Conservation (phyloP, 1,140 invertebrate genomes). For the Drosophila lacertosa region DNA sequence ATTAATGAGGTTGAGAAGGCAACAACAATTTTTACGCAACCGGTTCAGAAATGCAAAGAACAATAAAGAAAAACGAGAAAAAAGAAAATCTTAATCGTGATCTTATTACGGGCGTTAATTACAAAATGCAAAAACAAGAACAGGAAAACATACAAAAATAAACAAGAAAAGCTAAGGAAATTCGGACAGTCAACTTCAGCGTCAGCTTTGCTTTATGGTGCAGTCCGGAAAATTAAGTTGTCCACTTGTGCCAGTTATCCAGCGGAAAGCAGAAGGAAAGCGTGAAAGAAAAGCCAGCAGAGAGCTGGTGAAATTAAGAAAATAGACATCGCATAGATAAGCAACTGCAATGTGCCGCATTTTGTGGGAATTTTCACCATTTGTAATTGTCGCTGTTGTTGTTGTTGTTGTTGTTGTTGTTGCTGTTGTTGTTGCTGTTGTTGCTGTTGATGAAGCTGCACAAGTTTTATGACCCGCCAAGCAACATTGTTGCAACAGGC, state of each 20-base stretch:
- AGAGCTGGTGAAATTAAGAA: conserved; percentile 63
- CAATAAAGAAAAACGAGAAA: conserved; percentile 19
- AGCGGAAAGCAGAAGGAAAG: neutral
- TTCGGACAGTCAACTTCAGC: neutral
- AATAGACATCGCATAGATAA: conserved; percentile 75
- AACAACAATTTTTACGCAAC: conserved; percentile 22
- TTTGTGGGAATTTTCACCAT: conserved; percentile 38
- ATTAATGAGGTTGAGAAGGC: conserved; percentile 69
- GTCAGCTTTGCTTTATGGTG: conserved; percentile 44
- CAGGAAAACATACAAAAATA: conserved; percentile 23
- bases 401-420: conserved; percentile 10
- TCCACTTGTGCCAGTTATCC: conserved; percentile 13
- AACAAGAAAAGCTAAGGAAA: neutral
- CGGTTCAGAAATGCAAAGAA: conserved; percentile 31
- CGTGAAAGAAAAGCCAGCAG: neutral
- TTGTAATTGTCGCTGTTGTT: conserved; percentile 3
- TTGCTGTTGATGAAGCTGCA: too few species aligned
- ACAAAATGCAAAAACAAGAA: conserved; percentile 55
- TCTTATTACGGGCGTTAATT: conserved; percentile 80
- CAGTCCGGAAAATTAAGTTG: conserved; percentile 64
- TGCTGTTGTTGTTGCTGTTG: conserved; percentile 45
- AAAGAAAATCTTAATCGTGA: conserved; percentile 74
- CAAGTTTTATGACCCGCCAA: conserved; percentile 74
- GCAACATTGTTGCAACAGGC: conserved; percentile 69
- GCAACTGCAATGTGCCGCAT: conserved; percentile 66